phyloP scores from a whole-genome alignment of 2,797 vertebrate genomes.

The Anabacerthia variegaticeps region DNA sequence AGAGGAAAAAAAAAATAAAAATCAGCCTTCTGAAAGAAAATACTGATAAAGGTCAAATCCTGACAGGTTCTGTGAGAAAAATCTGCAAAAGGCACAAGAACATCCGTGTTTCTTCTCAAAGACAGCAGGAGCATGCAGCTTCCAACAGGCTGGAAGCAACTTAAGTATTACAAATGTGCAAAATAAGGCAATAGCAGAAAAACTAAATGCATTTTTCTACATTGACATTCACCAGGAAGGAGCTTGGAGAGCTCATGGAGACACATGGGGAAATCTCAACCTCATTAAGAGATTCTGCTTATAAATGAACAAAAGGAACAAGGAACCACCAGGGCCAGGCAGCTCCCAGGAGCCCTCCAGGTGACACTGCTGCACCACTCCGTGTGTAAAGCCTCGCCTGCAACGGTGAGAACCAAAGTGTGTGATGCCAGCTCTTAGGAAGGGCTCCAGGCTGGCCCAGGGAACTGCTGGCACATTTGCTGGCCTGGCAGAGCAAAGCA shows the following conservation, averaged over 20 bases:
- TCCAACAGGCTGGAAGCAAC: background rate
- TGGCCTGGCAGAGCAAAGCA: background rate
- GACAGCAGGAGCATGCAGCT: background rate
- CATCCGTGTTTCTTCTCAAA: background rate
- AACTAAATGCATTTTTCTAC: background rate
- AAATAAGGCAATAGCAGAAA: background rate
- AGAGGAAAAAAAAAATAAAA: background rate
- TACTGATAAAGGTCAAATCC: background rate
- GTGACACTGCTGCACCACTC: background rate
- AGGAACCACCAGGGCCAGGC: background rate
- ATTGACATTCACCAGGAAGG: background rate
- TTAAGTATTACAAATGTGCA: background rate
- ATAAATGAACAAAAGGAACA: background rate
- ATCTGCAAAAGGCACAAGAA: background rate
- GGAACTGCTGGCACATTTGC: background rate
- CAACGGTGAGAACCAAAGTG: background rate
- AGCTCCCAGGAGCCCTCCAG: background rate
- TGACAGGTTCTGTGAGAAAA: background rate
- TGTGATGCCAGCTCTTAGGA: background rate
- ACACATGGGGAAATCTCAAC: background rate
- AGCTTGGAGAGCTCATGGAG: background rate
- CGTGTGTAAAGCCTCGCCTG: rapidly evolving
- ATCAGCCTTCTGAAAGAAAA: background rate
- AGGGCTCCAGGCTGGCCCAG: background rate
- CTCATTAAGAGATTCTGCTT: background rate